phyloP scores from a whole-genome alignment of 1,140 invertebrate genomes.

The Drosophila tsacasi region DNA sequence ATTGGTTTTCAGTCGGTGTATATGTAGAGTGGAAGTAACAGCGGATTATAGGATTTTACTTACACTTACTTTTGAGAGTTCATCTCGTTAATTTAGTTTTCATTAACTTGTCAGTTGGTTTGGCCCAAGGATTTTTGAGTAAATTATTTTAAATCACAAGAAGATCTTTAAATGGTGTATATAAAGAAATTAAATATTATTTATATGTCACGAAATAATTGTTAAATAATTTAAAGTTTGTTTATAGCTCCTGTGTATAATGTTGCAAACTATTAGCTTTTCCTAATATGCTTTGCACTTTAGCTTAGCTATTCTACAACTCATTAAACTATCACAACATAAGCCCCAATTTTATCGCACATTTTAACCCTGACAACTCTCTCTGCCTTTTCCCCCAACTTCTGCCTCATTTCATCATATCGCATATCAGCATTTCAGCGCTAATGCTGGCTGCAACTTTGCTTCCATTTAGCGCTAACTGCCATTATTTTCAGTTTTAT shows the following conservation, averaged over 20 bases:
- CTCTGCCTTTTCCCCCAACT: slow-evolving; percentile 5
- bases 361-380: slow-evolving; percentile 17
- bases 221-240: not conserved
- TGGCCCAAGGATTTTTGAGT: not conserved
- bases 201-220: too few relatives aligned
- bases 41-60: not conserved
- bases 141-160: not conserved
- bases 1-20: slow-evolving; percentile 40
- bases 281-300: slow-evolving; percentile 11
- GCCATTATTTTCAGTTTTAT: slow-evolving; percentile 72
- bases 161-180: not conserved
- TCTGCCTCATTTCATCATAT: slow-evolving; percentile 63
- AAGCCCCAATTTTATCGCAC: slow-evolving; percentile 42
- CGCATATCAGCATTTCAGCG: slow-evolving; percentile 49
- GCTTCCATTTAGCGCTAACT: slow-evolving; percentile 70
- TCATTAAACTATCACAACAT: slow-evolving; percentile 46
- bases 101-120: not conserved
- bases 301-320: slow-evolving; percentile 17
- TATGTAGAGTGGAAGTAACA: not conserved
- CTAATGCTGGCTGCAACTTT: slow-evolving; percentile 64
- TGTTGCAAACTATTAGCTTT: not conserved
- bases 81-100: slow-evolving; percentile 2
- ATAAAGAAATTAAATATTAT: not conserved
- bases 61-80: not conserved
- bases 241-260: not conserved